These are phyloP conservation scores for Papilio protenor DNA, from an alignment of 2,888 invertebrate species.

Conservation along the genomic window DNA sequence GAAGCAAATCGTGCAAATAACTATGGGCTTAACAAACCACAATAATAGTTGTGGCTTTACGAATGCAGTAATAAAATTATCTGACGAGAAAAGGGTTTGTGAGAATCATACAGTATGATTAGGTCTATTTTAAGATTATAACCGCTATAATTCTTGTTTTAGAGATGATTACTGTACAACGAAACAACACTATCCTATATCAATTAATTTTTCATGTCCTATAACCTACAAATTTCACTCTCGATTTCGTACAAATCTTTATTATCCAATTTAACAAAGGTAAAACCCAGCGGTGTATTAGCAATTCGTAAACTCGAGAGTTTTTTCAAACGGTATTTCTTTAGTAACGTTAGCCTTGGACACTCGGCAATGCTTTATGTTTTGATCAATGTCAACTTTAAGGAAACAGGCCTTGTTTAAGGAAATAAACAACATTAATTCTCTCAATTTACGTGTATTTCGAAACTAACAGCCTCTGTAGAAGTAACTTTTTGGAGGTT, in stretches of 20 bases:
- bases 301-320: neutral
- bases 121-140: too few relatives aligned
- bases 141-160: too few relatives aligned
- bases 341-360: neutral
- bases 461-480: neutral
- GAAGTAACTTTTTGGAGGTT: neutral
- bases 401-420: constrained; percentile 20
- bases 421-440: constrained; percentile 16
- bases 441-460: constrained; percentile 8
- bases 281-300: neutral
- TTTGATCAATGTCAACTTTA: constrained; percentile 11
- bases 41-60: neutral
- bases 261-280: too few relatives aligned
- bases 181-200: too few relatives aligned
- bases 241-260: too few relatives aligned
- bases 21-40: neutral
- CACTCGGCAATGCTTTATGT: neutral
- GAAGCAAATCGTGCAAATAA: neutral
- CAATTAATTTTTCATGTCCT: too few relatives aligned
- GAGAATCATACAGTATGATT: neutral
- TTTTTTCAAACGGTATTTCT: neutral
- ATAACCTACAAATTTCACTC: too few relatives aligned
- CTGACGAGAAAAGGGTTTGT: neutral
- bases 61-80: neutral
- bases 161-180: neutral